Base-by-base conservation (phyloP, 2,797 vertebrate genomes). In the Threskiornis aethiopicus region DNA sequence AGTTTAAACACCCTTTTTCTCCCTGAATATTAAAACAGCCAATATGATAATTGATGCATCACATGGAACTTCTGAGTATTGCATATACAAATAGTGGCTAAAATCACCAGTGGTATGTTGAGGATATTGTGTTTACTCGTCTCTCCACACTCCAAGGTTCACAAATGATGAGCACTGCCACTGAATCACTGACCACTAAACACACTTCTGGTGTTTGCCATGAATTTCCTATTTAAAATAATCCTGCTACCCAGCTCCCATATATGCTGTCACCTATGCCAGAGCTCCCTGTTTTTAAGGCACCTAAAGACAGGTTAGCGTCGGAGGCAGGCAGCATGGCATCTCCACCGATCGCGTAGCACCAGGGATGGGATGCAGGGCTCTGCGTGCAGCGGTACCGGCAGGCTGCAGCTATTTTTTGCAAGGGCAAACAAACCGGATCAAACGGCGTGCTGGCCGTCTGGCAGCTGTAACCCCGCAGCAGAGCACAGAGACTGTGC, bases 341-440 rank as follows among this genome's bases (percentile, higher is more conserved):
- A 57, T 12, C 44, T 46, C 54, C 54, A 66, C 21, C 44, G 73
- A 46, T 29, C 10, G 4, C 0, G 9, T 0, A 16, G 76, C 65
- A 59, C 2, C 46, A 66, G 51, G 51, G 26, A 29, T 12, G 42
- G 62, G 26, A 61, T 4, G 2, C 6, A 5, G 54, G 35, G 46
- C 46, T 90, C 61, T 42, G n/a, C 0, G 0, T 17, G 22, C 58
- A 80, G 64, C 1, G 0, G 47, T 20, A 91, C 55, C n/a, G 14
- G 2, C 46, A 62, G 21, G 39, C 16, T 41, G 28, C 67, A 54
- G 77, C 9, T 59, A 29, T 37, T 57, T 90, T 33, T 69, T 28
- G 33, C 39, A 67, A 82, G 75, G 39, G 9, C 21, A 89, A 85
- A 67, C 18, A 57, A 54, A 24, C 26, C 29, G 66, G 37, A 88